A percentile compares a stretch with the other conserved stretches of the same genome.
phyloP scores from a whole-genome alignment of 2,888 invertebrate genomes.

The Drosophila neutralis region DNA sequence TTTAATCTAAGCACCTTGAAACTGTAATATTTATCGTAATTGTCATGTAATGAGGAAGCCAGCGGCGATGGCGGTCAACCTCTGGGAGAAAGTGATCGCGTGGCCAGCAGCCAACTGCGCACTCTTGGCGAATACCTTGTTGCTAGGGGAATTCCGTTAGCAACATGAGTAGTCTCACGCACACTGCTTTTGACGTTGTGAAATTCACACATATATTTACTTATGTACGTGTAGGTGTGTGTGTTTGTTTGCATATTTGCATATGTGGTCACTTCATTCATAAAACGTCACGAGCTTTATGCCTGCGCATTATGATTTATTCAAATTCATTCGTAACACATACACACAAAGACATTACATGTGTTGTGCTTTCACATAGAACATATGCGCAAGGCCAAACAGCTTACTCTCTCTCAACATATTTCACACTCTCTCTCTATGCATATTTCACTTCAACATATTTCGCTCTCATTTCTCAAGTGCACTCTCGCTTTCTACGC shows the following conservation, averaged over 20 bases:
- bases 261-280: conserved; percentile 49
- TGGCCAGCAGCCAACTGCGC: conserved; percentile 14
- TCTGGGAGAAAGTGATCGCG: conserved; percentile 64
- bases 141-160: conserved; percentile 62
- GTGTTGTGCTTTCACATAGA: conserved; percentile 6
- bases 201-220: conserved; percentile 11
- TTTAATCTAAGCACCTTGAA: conserved; percentile 58
- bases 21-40: conserved; percentile 31
- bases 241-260: neutral
- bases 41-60: conserved; percentile 64
- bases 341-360: neutral
- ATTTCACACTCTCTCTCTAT: neutral
- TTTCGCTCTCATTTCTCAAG: conserved; percentile 45
- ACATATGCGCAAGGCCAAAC: conserved; percentile 32
- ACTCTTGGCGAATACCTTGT: conserved; percentile 53
- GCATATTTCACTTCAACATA: conserved; percentile 9
- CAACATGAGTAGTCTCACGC: conserved; percentile 35
- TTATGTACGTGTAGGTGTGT: neutral
- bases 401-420: conserved; percentile 2
- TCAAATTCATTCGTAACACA: neutral
- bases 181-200: conserved; percentile 30
- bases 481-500: conserved; percentile 50
- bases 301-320: conserved; percentile 10
- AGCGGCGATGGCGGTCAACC: conserved; percentile 38
- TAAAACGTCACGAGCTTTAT: conserved; percentile 33